phyloP scores from a whole-genome alignment of 64 coral and sea anemone species.

The Porites lutea region DNA sequence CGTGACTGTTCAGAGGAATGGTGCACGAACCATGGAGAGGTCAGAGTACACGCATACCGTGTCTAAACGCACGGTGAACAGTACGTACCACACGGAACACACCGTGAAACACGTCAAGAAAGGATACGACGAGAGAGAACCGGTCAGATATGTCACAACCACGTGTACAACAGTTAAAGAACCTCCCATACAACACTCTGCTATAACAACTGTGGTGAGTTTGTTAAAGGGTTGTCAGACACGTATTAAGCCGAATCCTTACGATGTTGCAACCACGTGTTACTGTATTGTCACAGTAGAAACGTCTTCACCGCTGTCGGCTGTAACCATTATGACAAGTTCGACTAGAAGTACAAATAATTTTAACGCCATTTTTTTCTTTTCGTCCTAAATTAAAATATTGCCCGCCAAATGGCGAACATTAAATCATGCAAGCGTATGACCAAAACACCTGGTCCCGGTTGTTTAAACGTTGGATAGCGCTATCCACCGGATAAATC shows the following conservation, averaged over 20 bases:
- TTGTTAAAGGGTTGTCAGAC: background rate
- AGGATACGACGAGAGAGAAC: slow-evolving; percentile 41
- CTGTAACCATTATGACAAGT: no score
- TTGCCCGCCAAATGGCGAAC: no score
- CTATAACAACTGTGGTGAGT: slow-evolving; percentile 34
- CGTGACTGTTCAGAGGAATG: slow-evolving; percentile 41
- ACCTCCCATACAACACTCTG: slow-evolving; percentile 40
- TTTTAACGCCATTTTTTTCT: no score
- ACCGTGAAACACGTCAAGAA: slow-evolving; percentile 46
- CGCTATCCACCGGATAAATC: no score
- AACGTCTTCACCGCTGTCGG: no score
- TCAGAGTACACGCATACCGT: slow-evolving; percentile 29
- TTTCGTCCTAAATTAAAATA: no score
- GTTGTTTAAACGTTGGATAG: no score
- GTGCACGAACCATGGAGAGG: slow-evolving; percentile 7
- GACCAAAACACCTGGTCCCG: no score
- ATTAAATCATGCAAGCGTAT: no score
- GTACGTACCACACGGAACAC: slow-evolving; percentile 55
- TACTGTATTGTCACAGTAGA: no score
- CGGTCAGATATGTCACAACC: slow-evolving; percentile 52
- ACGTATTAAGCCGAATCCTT: background rate
- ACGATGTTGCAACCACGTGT: background rate
- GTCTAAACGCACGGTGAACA: slow-evolving; percentile 42
- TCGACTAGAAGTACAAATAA: no score
- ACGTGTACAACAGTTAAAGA: slow-evolving; percentile 52